Conservation (phyloP, 1,140 invertebrate genomes). For the Drosophila teissieri region DNA sequence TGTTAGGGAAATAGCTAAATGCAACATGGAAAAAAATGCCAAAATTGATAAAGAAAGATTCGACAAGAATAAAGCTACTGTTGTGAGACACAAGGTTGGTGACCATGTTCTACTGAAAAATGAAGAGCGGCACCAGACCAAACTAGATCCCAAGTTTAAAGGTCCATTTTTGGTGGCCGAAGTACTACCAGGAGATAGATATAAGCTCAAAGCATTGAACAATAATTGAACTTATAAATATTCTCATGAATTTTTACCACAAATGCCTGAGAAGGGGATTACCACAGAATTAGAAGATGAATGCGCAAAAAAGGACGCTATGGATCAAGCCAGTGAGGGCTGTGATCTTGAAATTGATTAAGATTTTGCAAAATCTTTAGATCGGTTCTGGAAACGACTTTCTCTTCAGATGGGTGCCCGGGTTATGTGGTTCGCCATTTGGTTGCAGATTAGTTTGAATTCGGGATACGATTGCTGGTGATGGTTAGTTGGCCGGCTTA, state of each 20-base stretch:
- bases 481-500: too few species aligned
- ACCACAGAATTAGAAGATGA: background rate
- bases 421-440: constrained; percentile 11
- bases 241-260: constrained; percentile 13
- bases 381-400: background rate
- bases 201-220: constrained; percentile 9
- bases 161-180: constrained; percentile 13
- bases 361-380: too few species aligned
- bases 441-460: too few species aligned
- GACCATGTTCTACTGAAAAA: too few species aligned
- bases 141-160: constrained; percentile 1
- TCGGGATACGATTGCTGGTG: too few species aligned
- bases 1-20: too few species aligned
- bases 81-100: too few species aligned
- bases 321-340: background rate
- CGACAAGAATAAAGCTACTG: too few species aligned
- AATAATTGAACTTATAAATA: constrained; percentile 21
- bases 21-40: too few species aligned
- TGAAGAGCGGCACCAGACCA: background rate
- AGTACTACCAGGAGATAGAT: constrained; percentile 13
- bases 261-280: constrained; percentile 4
- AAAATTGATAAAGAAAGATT: too few species aligned
- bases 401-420: constrained; percentile 1
- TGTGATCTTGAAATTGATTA: background rate
- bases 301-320: background rate